phyloP scores from a whole-genome alignment of 2,797 vertebrate genomes.

The Phylloscopus collybita region DNA sequence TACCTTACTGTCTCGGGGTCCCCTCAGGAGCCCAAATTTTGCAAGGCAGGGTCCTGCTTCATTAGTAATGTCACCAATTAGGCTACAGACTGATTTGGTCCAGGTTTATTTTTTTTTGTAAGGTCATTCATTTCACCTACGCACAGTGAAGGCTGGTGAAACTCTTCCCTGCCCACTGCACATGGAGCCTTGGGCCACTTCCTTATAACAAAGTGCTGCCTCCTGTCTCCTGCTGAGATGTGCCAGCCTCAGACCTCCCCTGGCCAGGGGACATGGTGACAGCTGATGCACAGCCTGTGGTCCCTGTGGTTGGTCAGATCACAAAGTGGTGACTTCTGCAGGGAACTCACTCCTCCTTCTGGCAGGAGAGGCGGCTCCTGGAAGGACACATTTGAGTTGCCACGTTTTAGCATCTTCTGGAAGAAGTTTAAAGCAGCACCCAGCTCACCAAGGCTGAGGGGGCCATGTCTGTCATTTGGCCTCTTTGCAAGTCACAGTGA shows the following conservation, averaged over 20 bases:
- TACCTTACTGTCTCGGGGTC: fast-evolving
- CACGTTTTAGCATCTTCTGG: not conserved
- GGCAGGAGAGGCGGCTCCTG: not conserved
- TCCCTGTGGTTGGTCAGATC: not conserved
- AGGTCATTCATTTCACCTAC: not conserved
- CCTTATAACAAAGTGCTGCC: not conserved
- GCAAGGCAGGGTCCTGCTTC: not conserved
- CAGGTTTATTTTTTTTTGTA: not conserved
- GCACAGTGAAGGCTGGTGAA: not conserved
- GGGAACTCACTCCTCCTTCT: not conserved
- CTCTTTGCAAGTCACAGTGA: not conserved
- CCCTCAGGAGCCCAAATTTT: not conserved
- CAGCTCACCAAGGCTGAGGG: fast-evolving
- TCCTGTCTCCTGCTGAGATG: not conserved
- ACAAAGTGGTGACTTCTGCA: not conserved
- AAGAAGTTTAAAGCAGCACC: not conserved
- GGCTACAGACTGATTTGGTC: not conserved
- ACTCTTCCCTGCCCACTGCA: not conserved
- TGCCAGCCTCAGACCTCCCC: not conserved
- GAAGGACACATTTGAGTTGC: not conserved
- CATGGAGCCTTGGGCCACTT: not conserved
- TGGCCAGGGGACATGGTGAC: not conserved
- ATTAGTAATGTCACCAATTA: not conserved
- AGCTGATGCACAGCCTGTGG: not conserved
- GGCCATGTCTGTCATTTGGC: not conserved